phyloP scores from a whole-genome alignment of 2,113 vertebrate species.

The Herpetotheres cachinnans region DNA sequence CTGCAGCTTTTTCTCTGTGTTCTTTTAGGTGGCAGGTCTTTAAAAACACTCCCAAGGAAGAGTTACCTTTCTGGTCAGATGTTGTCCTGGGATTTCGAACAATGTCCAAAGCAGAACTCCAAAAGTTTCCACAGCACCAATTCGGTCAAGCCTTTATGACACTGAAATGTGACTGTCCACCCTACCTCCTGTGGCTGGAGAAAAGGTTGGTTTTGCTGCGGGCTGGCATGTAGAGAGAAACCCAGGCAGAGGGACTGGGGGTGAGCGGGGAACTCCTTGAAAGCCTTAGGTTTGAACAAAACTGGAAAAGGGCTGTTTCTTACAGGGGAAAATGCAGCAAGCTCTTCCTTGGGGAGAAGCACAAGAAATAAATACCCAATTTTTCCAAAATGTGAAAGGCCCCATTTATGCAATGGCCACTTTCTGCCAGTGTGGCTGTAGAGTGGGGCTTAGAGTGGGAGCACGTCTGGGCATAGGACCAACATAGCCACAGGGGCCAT shows the following conservation, averaged over 20 bases:
- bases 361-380: not conserved
- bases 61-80: conserved; percentile 87
- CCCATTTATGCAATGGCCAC: not conserved
- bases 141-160: conserved; percentile 90
- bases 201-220: conserved; percentile 77
- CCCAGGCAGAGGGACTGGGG: not conserved
- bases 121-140: conserved; percentile 79
- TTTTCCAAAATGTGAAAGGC: not conserved
- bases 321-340: not conserved
- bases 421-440: not conserved
- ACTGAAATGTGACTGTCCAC: conserved; percentile 84
- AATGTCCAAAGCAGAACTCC: conserved; percentile 83
- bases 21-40: conserved; percentile 86
- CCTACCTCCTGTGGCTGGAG: conserved; percentile 89
- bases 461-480: accelerated
- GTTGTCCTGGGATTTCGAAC: conserved; percentile 83
- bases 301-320: not conserved
- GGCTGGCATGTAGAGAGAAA: not conserved
- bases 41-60: conserved; percentile 72
- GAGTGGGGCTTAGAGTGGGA: not conserved
- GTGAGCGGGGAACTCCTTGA: not conserved
- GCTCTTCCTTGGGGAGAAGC: not conserved
- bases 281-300: not conserved
- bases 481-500: not conserved
- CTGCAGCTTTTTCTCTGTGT: not conserved